These are phyloP conservation scores for Phaetusa simplex DNA, from an alignment of 2,113 vertebrate species.

Conservation along the genomic window DNA sequence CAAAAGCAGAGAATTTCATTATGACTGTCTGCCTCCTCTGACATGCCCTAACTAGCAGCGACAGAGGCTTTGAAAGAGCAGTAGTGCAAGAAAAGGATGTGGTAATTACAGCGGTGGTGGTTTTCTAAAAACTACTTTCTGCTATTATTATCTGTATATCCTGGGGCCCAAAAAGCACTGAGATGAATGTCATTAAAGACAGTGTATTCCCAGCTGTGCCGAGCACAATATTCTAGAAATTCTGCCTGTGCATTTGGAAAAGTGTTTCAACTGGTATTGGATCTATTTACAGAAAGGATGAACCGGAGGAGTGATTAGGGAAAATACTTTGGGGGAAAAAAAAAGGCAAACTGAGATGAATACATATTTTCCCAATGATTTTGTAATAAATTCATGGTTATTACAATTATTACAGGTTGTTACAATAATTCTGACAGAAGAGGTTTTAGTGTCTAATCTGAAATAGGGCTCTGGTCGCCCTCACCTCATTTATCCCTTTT, in stretches of 20 bases:
- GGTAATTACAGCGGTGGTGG: background rate
- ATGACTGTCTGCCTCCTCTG: background rate
- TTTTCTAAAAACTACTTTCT: background rate
- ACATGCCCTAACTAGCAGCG: background rate
- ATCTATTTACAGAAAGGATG: background rate
- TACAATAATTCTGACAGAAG: background rate
- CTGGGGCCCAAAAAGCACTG: background rate
- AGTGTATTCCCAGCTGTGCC: background rate
- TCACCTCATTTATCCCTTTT: background rate
- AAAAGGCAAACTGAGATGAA: background rate
- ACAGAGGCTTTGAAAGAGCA: background rate
- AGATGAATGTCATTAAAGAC: background rate
- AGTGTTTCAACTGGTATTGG: background rate
- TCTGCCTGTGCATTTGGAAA: background rate
- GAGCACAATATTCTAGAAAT: background rate
- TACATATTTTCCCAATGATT: background rate
- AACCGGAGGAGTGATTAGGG: background rate
- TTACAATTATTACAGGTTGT: background rate
- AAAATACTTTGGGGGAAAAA: background rate
- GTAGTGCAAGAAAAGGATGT: background rate
- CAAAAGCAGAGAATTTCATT: background rate
- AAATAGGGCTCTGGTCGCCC: background rate
- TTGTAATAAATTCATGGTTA: background rate
- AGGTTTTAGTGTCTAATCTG: background rate
- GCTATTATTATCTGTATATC: background rate